Evolutionary conservation across 2,888 invertebrate species (phyloP).

Genomic region (Nephrotoma flavescens): DNA sequence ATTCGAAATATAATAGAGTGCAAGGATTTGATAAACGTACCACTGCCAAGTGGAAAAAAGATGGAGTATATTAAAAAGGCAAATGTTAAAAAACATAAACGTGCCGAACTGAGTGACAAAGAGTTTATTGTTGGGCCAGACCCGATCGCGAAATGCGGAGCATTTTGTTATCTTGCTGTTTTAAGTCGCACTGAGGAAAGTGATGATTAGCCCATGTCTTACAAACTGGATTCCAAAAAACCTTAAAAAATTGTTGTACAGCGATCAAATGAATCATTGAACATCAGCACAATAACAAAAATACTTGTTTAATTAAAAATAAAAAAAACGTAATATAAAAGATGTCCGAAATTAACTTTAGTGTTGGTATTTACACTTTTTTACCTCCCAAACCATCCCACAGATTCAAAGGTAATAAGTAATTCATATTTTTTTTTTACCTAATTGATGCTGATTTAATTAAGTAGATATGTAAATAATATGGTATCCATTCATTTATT

Average conservation of each 20-base stretch:
- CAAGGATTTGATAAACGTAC: not conserved
- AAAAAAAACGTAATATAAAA: not conserved
- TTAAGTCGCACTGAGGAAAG: not conserved
- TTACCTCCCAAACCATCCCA: not conserved
- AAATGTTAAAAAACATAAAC: not conserved
- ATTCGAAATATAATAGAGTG: not conserved
- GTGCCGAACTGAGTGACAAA: not conserved
- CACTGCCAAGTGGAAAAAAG: not conserved
- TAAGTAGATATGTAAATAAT: too few species aligned
- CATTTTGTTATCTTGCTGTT: not conserved
- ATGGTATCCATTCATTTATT: too few species aligned
- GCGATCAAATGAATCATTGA: not conserved
- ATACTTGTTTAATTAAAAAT: not conserved
- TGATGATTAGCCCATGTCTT: not conserved
- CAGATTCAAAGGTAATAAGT: too few species aligned
- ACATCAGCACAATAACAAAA: not conserved
- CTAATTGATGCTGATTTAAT: not conserved
- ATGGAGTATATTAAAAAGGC: not conserved
- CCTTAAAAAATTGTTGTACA: too few species aligned
- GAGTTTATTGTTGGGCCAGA: not conserved
- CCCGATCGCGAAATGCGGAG: not conserved
- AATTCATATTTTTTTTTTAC: too few species aligned
- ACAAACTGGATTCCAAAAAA: not conserved
- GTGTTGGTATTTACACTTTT: not conserved
- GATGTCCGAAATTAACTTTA: not conserved